phyloP scores from a whole-genome alignment of 1,140 invertebrate genomes.

The Gryon sp. region DNA sequence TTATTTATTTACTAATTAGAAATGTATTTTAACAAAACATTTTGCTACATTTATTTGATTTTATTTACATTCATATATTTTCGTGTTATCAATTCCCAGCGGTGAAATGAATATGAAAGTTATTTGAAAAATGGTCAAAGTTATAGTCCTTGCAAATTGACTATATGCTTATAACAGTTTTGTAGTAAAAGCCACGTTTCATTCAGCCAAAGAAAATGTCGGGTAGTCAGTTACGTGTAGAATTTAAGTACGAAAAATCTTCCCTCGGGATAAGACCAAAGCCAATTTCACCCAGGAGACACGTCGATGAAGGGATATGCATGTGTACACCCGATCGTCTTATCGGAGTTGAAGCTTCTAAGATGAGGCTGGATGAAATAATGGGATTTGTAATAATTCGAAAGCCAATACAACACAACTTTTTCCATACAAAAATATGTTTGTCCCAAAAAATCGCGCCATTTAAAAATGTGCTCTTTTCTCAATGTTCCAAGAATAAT shows the following conservation, averaged over 20 bases:
- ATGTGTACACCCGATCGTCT: slow-evolving; percentile 46
- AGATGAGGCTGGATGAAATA: slow-evolving; percentile 26
- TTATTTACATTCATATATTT: too few relatives aligned
- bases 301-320: slow-evolving; percentile 51
- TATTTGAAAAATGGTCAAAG: slow-evolving; percentile 20
- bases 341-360: slow-evolving; percentile 19
- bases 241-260: slow-evolving; percentile 50
- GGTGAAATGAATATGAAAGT: not conserved
- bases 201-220: slow-evolving; percentile 31
- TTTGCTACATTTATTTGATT: too few relatives aligned
- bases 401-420: slow-evolving; percentile 18
- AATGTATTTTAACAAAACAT: too few relatives aligned
- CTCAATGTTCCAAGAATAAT: too few relatives aligned
- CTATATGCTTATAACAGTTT: slow-evolving; percentile 28
- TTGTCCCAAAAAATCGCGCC: too few relatives aligned
- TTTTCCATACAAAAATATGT: slow-evolving; percentile 28
- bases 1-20: too few relatives aligned
- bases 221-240: slow-evolving; percentile 38
- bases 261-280: slow-evolving; percentile 49
- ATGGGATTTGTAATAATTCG: slow-evolving; percentile 50
- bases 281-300: slow-evolving; percentile 72
- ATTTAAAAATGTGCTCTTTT: slow-evolving; percentile 13
- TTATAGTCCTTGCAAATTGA: slow-evolving; percentile 2
- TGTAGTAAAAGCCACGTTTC: slow-evolving; percentile 4
- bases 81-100: not conserved